phyloP scores from a whole-genome alignment of 2,113 vertebrate genomes.

The Crocuta crocuta region DNA sequence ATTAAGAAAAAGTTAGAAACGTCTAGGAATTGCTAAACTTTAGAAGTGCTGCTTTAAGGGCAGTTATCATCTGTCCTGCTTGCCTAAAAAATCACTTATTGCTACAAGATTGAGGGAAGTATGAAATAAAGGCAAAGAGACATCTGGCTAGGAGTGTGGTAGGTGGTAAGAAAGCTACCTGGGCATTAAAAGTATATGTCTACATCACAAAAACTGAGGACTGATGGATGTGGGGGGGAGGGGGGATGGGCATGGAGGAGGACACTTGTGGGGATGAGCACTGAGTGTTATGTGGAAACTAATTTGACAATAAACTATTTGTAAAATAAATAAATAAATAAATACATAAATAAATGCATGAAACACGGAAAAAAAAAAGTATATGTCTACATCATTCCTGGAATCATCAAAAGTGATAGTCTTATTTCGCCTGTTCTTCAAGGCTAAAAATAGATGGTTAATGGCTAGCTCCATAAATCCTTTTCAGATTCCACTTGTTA shows the following conservation, averaged over 20 bases:
- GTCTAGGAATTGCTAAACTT: background rate
- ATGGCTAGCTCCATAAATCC: background rate
- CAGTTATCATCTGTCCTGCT: background rate
- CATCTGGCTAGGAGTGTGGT: background rate
- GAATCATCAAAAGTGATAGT: background rate
- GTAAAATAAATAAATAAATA: no score
- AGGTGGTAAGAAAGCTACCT: background rate
- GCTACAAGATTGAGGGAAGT: background rate
- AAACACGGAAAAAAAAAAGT: no score
- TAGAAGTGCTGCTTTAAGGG: background rate
- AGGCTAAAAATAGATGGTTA: background rate
- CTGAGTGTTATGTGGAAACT: no score
- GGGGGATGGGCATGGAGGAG: no score
- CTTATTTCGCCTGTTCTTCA: background rate
- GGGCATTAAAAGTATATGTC: background rate
- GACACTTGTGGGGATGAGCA: no score
- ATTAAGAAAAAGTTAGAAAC: background rate
- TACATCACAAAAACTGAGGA: background rate
- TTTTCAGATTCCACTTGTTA: conserved; percentile 3
- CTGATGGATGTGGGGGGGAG: no score
- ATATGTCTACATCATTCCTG: background rate
- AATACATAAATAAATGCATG: no score
- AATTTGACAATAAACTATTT: no score
- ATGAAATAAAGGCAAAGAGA: background rate
- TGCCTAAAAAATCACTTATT: background rate